Percentiles rank a stretch among this genome's conserved stretches.
Conservation (phyloP, 2,113 vertebrate species). For the Microcebus lehilahytsara region DNA sequence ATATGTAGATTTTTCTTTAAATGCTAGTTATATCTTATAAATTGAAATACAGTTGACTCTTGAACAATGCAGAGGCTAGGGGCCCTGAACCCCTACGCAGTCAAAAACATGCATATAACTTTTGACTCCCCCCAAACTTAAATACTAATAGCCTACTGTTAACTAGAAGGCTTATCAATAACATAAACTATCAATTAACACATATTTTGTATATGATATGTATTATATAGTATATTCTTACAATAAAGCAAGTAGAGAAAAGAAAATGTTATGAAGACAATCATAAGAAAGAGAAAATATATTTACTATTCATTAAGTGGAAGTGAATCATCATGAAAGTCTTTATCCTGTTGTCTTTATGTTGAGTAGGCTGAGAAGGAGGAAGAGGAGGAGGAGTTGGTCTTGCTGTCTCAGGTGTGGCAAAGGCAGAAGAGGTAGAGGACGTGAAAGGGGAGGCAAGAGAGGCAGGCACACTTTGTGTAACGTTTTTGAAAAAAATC, state of each 20-base stretch:
- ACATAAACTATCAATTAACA: neutral
- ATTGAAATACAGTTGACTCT: neutral
- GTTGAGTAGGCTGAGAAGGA: neutral
- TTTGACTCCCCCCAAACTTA: neutral
- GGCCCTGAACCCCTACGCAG: neutral
- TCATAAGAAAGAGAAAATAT: neutral
- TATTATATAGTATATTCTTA: neutral
- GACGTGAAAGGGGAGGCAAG: neutral
- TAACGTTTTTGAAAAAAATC: neutral
- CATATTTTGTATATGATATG: neutral
- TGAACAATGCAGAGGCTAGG: neutral
- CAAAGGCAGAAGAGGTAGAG: neutral
- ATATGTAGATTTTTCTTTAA: conserved; percentile 26
- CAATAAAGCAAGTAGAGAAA: neutral
- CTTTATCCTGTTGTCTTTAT: neutral
- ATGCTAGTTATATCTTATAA: neutral
- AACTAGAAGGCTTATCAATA: neutral
- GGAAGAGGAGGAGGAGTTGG: neutral
- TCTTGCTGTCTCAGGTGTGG: neutral
- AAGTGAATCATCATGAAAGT: neutral
- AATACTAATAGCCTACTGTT: neutral
- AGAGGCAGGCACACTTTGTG: neutral
- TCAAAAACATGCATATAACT: neutral
- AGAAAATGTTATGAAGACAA: neutral
- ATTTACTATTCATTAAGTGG: neutral